These are phyloP conservation scores for Corythaeola cristata DNA, from an alignment of 2,113 vertebrate species.

Conservation along the genomic window DNA sequence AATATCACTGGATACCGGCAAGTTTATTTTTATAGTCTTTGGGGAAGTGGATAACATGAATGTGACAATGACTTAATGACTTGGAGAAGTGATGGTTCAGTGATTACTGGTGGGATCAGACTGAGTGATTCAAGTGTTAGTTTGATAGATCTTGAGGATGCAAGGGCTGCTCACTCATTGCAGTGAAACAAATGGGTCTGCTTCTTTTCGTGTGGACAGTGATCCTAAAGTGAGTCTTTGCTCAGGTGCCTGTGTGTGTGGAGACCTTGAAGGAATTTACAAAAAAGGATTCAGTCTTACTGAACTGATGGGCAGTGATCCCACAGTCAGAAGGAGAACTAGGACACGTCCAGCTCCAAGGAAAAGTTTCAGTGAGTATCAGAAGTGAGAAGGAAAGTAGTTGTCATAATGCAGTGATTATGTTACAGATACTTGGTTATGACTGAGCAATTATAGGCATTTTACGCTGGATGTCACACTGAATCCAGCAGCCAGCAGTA, in stretches of 20 bases:
- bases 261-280: not conserved
- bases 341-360: not conserved
- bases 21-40: not conserved
- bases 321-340: not conserved
- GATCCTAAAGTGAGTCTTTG: not conserved
- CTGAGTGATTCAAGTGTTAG: not conserved
- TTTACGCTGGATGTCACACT: not conserved
- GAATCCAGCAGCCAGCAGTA: not conserved
- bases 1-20: not conserved
- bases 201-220: not conserved
- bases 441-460: not conserved
- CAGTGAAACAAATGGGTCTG: not conserved
- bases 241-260: not conserved
- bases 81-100: not conserved
- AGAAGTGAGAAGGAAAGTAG: not conserved
- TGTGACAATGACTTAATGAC: not conserved
- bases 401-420: fast-evolving
- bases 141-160: not conserved
- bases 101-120: not conserved
- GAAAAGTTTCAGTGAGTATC: not conserved
- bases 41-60: not conserved
- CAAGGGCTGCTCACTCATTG: not conserved
- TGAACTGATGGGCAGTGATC: not conserved
- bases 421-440: not conserved
- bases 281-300: not conserved